These are phyloP conservation scores for Bombus fervidus DNA, from an alignment of 1,140 invertebrate genomes.

Conservation along the genomic window DNA sequence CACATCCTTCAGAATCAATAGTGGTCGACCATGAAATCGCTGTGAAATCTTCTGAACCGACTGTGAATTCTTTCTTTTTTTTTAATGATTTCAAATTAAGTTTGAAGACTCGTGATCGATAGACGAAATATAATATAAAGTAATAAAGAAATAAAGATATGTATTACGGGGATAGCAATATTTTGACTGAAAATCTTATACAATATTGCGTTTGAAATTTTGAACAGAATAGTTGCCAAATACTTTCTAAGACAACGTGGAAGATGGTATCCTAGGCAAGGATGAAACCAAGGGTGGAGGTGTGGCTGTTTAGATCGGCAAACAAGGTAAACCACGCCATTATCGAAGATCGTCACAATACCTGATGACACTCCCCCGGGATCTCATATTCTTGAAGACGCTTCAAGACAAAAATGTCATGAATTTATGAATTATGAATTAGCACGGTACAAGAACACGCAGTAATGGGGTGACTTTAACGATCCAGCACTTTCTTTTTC, in stretches of 20 bases:
- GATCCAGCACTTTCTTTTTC: not conserved
- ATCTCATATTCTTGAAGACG: slow-evolving; percentile 23
- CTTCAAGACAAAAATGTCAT: slow-evolving; percentile 33
- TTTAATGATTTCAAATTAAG: not conserved
- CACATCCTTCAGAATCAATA: not conserved
- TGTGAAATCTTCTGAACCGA: not conserved
- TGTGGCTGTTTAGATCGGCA: slow-evolving; percentile 7
- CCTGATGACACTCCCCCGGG: not conserved
- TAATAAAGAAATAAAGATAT: not conserved
- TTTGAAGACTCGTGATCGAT: not conserved
- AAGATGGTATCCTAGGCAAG: not conserved
- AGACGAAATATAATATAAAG: not conserved
- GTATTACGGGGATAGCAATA: not conserved
- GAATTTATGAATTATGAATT: slow-evolving; percentile 64
- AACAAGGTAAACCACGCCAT: slow-evolving; percentile 42
- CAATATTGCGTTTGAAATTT: not conserved
- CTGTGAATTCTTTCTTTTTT: not conserved
- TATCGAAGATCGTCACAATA: slow-evolving; percentile 37
- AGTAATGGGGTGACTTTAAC: slow-evolving; percentile 48
- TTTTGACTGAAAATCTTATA: not conserved
- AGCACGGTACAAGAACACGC: not conserved
- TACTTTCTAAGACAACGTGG: slow-evolving; percentile 32
- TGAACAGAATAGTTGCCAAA: not conserved
- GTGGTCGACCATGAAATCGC: no score
- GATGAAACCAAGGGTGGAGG: not conserved